Evolutionary conservation across 2,113 vertebrate genomes (phyloP).

Genomic region (Mungos mungo): DNA sequence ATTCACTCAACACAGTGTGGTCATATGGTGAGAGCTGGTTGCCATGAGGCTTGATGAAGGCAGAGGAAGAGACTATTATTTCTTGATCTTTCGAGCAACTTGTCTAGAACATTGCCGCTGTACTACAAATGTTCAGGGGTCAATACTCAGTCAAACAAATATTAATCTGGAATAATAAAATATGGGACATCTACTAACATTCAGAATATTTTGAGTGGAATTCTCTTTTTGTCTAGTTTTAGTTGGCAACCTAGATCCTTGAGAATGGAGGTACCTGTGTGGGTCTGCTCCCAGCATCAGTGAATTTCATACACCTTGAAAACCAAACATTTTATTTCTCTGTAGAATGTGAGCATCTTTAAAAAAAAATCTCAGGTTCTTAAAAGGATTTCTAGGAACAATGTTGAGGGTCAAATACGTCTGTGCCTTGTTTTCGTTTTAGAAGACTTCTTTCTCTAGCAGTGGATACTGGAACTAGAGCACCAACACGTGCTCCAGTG

Average conservation of each 20-base stretch:
- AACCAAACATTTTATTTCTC: neutral
- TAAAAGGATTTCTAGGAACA: neutral
- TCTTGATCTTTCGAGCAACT: neutral
- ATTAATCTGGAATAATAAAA: neutral
- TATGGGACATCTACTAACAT: neutral
- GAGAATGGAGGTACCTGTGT: neutral
- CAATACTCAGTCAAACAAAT: neutral
- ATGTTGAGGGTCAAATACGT: neutral
- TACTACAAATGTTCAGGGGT: neutral
- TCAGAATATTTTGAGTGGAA: neutral
- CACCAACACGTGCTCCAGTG: rapidly evolving
- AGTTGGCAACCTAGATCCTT: neutral
- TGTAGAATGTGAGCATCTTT: neutral
- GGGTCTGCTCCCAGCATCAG: neutral
- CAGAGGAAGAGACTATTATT: neutral
- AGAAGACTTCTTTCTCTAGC: neutral
- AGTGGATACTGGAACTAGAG: neutral
- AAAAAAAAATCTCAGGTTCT: neutral
- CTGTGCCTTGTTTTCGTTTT: neutral
- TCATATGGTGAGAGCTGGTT: neutral
- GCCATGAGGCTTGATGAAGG: neutral
- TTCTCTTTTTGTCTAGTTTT: neutral
- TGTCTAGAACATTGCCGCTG: neutral
- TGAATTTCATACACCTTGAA: neutral
- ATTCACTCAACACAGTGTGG: neutral